Evolutionary conservation across 1,140 invertebrate genomes (phyloP).

Genomic region (Uloborus diversus): DNA sequence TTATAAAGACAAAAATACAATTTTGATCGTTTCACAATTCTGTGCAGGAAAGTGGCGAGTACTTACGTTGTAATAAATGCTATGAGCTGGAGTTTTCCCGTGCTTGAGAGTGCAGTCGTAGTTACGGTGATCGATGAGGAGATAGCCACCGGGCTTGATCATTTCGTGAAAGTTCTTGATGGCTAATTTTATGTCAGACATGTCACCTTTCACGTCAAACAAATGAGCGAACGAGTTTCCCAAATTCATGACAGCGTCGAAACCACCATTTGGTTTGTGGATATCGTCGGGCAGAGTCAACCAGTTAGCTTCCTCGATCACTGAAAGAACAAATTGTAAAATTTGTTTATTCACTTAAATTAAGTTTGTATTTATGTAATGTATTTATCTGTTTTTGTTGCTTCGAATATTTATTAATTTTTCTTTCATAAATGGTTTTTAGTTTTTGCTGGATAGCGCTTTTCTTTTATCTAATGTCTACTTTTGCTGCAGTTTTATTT

Average conservation of each 20-base stretch:
- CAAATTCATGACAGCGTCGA: conserved; percentile 76
- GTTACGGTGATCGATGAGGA: conserved; percentile 88
- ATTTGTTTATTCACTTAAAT: too few relatives aligned
- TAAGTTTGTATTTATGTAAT: too few relatives aligned
- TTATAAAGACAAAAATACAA: too few relatives aligned
- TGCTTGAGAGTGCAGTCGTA: conserved; percentile 82
- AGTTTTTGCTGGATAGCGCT: too few relatives aligned
- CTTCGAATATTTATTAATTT: too few relatives aligned
- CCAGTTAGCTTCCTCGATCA: conserved; percentile 68
- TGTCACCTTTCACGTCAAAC: conserved; percentile 79
- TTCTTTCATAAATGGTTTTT: too few relatives aligned
- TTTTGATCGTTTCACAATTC: too few relatives aligned
- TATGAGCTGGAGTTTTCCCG: conserved; percentile 78
- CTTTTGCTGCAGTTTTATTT: too few relatives aligned
- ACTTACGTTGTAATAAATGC: conserved; percentile 88
- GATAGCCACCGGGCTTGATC: conserved; percentile 82
- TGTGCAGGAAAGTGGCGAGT: too few relatives aligned
- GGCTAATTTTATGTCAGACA: conserved; percentile 78
- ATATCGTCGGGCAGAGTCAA: conserved; percentile 70
- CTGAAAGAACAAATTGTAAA: conserved; percentile 59
- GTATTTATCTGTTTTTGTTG: too few relatives aligned
- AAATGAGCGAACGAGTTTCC: conserved; percentile 91
- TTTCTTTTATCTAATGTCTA: too few relatives aligned
- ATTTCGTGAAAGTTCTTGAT: conserved; percentile 81
- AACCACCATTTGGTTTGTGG: conserved; percentile 66